Evolutionary conservation across 1,140 invertebrate species (phyloP).

Genomic region (Sycobia sp.): DNA sequence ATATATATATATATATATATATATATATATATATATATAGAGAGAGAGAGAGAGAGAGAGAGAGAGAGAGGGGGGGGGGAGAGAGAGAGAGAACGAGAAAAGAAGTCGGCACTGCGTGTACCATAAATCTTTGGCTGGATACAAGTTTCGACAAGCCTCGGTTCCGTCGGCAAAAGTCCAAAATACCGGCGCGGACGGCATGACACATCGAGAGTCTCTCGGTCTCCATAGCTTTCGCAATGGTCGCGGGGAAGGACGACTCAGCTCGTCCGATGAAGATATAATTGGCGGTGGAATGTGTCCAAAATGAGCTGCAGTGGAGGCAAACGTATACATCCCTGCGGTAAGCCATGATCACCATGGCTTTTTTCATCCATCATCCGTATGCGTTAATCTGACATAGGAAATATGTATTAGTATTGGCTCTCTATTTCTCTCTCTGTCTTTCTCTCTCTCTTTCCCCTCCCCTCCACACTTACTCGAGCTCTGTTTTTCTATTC

Average conservation of each 20-base stretch:
- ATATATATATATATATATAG: background rate
- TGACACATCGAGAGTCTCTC: conserved; percentile 47
- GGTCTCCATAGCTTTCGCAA: too few species aligned
- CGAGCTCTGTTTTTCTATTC: too few species aligned
- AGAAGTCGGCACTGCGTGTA: too few species aligned
- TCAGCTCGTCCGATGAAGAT: conserved; percentile 41
- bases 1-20: conserved; percentile 18
- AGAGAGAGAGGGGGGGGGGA: too few species aligned
- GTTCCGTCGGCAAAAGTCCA: too few species aligned
- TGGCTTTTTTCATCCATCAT: conserved; percentile 40
- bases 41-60: too few species aligned
- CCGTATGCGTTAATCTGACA: background rate
- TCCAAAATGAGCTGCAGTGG: background rate
- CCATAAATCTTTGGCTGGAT: conserved; percentile 42
- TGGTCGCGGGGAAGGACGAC: too few species aligned
- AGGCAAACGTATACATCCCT: background rate
- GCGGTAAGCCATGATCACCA: background rate
- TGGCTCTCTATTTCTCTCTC: background rate
- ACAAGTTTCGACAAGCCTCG: conserved; percentile 29
- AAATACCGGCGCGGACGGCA: too few species aligned
- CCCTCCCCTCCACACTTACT: too few species aligned
- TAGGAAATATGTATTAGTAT: background rate
- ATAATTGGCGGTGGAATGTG: conserved; percentile 39
- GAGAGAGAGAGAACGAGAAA: too few species aligned
- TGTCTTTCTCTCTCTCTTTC: background rate